A percentile compares a stretch with the other conserved stretches of the same genome.
phyloP scores from a whole-genome alignment of 1,140 invertebrate genomes.

The Hylaeus volcanicus region DNA sequence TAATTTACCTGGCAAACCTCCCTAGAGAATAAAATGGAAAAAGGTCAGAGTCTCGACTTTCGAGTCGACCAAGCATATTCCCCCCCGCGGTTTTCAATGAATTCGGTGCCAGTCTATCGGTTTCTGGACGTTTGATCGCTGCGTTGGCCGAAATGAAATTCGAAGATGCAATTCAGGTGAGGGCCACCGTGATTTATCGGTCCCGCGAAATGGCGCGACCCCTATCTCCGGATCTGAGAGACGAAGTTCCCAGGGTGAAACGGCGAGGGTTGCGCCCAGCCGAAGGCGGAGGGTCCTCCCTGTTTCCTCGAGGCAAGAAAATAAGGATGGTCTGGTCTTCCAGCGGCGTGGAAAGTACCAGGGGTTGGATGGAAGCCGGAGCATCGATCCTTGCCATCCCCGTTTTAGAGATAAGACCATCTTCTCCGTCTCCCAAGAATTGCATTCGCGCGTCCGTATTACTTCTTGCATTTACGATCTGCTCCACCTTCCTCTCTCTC shows the following conservation, averaged over 20 bases:
- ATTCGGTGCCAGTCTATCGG: too few species aligned
- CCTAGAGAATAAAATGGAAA: too few species aligned
- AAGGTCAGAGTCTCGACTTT: neutral
- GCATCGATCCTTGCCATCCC: conserved; percentile 61
- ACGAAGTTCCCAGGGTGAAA: conserved; percentile 18
- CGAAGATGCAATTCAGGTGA: conserved; percentile 8
- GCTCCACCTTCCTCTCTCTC: neutral
- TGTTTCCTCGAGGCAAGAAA: conserved; percentile 51
- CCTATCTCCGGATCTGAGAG: conserved; percentile 27
- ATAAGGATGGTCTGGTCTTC: conserved; percentile 45
- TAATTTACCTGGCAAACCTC: too few species aligned
- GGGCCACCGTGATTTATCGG: conserved; percentile 30
- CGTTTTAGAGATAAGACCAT: conserved; percentile 60
- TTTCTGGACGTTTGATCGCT: neutral
- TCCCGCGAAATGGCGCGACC: conserved; percentile 23
- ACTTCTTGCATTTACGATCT: conserved; percentile 48
- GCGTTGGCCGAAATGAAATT: conserved; percentile 2
- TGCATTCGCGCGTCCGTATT: conserved; percentile 38
- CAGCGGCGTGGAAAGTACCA: conserved; percentile 34
- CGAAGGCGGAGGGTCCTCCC: conserved; percentile 29
- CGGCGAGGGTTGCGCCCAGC: conserved; percentile 8
- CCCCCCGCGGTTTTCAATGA: too few species aligned
- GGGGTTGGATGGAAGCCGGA: conserved; percentile 28
- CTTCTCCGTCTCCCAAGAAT: conserved; percentile 56
- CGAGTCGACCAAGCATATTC: neutral